These are phyloP conservation scores for Campylorhamphus procurvoides DNA, from an alignment of 2,113 vertebrate species.

Conservation along the genomic window DNA sequence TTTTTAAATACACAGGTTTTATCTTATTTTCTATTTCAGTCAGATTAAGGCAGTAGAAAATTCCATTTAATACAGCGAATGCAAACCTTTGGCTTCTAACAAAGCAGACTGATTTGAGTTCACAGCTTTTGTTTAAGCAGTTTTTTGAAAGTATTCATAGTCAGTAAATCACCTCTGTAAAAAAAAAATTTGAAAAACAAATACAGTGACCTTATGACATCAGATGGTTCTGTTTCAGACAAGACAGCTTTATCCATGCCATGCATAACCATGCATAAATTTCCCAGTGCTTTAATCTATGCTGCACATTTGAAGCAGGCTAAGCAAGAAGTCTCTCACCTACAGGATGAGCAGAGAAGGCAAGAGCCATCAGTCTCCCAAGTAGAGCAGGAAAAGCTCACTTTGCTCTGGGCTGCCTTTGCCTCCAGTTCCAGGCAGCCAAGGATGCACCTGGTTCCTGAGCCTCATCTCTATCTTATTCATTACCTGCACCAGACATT, in stretches of 20 bases:
- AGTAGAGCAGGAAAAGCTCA: neutral
- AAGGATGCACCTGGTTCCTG: accelerated
- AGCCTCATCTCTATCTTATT: neutral
- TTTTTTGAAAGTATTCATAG: neutral
- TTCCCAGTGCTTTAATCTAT: neutral
- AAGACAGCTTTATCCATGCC: neutral
- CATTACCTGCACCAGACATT: neutral
- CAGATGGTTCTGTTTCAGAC: neutral
- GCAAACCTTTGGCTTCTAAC: neutral
- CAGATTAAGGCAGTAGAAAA: neutral
- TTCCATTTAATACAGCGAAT: neutral
- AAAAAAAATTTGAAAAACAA: neutral
- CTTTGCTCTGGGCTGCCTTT: neutral
- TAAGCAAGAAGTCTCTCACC: neutral
- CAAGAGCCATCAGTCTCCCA: neutral
- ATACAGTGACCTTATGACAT: neutral
- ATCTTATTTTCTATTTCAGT: neutral
- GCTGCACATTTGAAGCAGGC: neutral
- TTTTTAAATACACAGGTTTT: neutral
- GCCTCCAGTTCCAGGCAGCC: neutral
- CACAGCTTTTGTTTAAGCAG: neutral
- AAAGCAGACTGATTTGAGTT: neutral
- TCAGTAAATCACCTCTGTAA: neutral
- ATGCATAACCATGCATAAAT: neutral
- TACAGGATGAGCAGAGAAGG: neutral